Base-by-base conservation (phyloP, 2,113 vertebrate species). In the Archilochus colubris region DNA sequence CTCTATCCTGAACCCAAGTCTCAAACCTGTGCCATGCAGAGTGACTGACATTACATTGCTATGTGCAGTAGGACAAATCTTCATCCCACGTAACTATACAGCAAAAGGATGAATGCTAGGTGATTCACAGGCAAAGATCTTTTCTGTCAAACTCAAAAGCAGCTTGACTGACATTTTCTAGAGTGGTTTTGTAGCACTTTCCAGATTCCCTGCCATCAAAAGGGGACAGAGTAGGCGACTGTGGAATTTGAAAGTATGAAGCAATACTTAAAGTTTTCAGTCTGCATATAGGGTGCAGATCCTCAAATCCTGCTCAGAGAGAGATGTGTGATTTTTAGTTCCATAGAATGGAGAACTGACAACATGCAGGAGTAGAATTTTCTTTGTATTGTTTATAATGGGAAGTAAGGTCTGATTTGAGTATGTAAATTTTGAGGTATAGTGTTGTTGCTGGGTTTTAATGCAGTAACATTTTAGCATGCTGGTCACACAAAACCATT, bases 171-270 rank as follows among this genome's bases (percentile, higher is more conserved):
- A 15, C 4, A 9, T 62, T 86, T 86, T 78, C 12, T 48, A 31
- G 24, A 21, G 16, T 28, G 11, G 57, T 57, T 82, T 82, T 81
- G 28, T 48, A 78, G 11, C 12, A 8, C 3, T 43, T 33, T 33
- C 21, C 38, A 53, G 27, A 57, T 87, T 74, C 44, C 3, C 15
- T 66, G 15, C 8, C 12, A 48, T 15, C 16, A 36, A 58, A 68
- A 77, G 23, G 12, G 11, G 21, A 28, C 4, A 50, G 16, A 66
- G 15, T 19, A 78, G 53, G 23, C 0, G 2, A 70, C 0, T 0
- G 3, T 51, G 53, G 31, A 82, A 82, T 28, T 10, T 62, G 43
- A 70, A 95, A 74, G 8, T 58, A 28, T 44, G 31, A 70, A 66
- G 4, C 16, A 79, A 21, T 16, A 64, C 10, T 43, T 58, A 28